phyloP scores from a whole-genome alignment of 1,140 invertebrate genomes.

The Diachasma alloeum region DNA sequence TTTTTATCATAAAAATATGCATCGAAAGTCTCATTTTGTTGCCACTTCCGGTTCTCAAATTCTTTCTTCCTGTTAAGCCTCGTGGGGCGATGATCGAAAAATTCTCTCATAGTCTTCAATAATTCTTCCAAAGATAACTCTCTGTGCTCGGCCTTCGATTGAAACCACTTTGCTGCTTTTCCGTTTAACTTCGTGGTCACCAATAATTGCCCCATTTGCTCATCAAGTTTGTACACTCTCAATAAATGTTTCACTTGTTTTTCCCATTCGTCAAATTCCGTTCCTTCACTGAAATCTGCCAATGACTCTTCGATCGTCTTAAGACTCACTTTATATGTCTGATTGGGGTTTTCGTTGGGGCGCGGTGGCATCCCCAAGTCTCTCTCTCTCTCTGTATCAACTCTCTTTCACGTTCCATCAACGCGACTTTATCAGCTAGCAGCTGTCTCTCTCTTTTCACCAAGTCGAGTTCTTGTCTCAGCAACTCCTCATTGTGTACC shows the following conservation, averaged over 20 bases:
- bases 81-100: conserved; percentile 22
- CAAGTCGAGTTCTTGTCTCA: neutral
- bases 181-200: conserved; percentile 21
- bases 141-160: conserved; percentile 5
- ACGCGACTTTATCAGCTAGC: neutral
- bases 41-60: conserved; percentile 27
- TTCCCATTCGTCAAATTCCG: neutral
- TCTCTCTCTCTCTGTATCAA: neutral
- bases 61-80: neutral
- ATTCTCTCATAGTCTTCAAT: conserved; percentile 7
- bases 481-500: neutral
- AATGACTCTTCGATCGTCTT: neutral
- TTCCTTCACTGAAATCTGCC: neutral
- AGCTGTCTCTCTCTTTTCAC: neutral
- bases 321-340: neutral
- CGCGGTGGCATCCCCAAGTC: neutral
- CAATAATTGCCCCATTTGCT: conserved; percentile 13
- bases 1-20: conserved; percentile 28
- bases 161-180: conserved; percentile 26
- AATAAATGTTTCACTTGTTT: neutral
- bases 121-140: conserved; percentile 13
- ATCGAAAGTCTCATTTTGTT: conserved; percentile 5
- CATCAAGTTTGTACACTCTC: neutral
- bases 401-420: neutral
- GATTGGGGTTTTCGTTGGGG: no score